These are phyloP conservation scores for Dermatophagoides farinae DNA, from an alignment of 1,140 invertebrate genomes.

Conservation along the genomic window DNA sequence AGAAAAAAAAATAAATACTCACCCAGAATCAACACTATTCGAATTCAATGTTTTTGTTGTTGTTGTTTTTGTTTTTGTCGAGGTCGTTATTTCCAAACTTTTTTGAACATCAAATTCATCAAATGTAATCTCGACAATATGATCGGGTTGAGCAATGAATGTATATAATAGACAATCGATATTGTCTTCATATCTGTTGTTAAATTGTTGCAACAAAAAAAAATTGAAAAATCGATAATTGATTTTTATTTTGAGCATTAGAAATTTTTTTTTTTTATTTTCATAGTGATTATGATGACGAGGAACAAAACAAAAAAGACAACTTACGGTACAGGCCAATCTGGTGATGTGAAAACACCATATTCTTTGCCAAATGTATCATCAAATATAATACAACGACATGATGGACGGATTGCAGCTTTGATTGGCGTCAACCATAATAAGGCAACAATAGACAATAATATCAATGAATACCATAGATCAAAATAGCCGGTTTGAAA, in stretches of 20 bases:
- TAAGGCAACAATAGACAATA: background rate
- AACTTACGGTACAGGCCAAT: constrained; percentile 50
- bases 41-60: too few relatives aligned
- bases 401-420: constrained; percentile 23
- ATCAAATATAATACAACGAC: constrained; percentile 55
- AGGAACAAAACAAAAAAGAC: background rate
- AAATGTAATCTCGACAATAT: constrained; percentile 59
- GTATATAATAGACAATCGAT: constrained; percentile 66
- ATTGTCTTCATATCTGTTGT: constrained; percentile 37
- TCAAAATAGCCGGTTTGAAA: background rate
- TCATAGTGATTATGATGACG: background rate
- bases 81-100: too few relatives aligned
- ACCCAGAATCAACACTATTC: background rate
- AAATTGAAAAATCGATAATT: background rate
- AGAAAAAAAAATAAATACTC: background rate
- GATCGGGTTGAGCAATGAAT: constrained; percentile 47
- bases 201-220: background rate
- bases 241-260: background rate
- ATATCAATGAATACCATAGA: background rate
- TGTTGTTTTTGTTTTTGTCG: background rate
- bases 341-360: constrained; percentile 57
- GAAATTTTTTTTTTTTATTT: too few relatives aligned
- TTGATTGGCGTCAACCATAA: background rate
- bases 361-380: constrained; percentile 52
- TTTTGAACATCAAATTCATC: constrained; percentile 47